Conservation (phyloP, 2,797 vertebrate species). For the Macropus fuliginosus region DNA sequence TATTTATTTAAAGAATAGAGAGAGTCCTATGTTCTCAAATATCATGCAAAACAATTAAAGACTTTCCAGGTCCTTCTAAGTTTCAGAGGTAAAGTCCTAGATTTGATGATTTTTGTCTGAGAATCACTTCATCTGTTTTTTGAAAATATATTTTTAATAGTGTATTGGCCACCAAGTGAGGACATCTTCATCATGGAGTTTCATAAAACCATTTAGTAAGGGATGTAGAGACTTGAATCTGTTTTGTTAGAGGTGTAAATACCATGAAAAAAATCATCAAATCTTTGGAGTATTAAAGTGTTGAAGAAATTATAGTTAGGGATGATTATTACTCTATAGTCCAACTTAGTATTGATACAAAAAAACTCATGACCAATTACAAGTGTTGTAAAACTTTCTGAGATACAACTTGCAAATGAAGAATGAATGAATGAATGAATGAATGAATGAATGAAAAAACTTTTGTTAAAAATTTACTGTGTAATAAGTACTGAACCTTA, state of each 20-base stretch:
- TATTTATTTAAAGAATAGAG: neutral
- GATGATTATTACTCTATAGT: neutral
- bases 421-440: neutral
- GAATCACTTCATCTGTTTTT: neutral
- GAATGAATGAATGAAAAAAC: neutral
- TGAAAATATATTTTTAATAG: neutral
- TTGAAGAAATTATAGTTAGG: neutral
- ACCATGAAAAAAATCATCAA: neutral
- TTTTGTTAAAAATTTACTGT: neutral
- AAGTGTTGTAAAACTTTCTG: neutral
- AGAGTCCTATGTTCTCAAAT: neutral
- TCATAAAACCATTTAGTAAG: neutral
- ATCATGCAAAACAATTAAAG: neutral
- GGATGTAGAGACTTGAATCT: neutral
- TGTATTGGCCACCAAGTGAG: neutral
- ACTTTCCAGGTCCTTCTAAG: neutral
- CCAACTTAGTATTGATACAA: neutral
- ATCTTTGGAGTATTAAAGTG: neutral
- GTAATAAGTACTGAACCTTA: neutral
- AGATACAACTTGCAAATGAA: neutral
- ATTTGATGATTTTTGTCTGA: neutral
- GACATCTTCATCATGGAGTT: neutral
- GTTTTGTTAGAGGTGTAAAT: neutral
- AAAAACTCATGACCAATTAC: neutral
- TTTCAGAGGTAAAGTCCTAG: neutral